A percentile compares a stretch with the other conserved stretches of the same genome.
These are phyloP conservation scores for Cosmorhoe ocellata DNA, from an alignment of 2,888 invertebrate genomes.

Conservation along the genomic window DNA sequence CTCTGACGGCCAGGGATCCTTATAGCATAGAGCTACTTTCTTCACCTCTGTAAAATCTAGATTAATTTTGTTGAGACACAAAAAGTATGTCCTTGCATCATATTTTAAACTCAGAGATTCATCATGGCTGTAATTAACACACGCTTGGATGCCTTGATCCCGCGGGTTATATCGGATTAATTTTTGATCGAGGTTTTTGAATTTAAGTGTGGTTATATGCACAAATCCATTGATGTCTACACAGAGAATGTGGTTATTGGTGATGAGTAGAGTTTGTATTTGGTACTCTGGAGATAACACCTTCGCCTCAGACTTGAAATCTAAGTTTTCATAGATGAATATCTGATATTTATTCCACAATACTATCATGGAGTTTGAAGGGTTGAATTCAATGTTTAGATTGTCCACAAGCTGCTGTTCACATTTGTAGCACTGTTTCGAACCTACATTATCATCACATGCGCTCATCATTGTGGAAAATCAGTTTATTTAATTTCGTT, in stretches of 20 bases:
- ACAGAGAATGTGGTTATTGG: slow-evolving; percentile 55
- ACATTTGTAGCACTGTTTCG: slow-evolving; percentile 52
- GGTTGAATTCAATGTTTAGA: slow-evolving; percentile 52
- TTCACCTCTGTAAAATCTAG: slow-evolving; percentile 48
- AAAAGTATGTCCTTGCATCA: slow-evolving; percentile 41
- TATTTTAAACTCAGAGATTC: slow-evolving; percentile 49
- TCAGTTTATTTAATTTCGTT: background rate
- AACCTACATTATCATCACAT: slow-evolving; percentile 19
- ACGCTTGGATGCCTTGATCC: slow-evolving; percentile 42
- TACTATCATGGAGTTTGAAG: slow-evolving; percentile 41
- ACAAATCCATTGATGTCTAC: slow-evolving; percentile 55
- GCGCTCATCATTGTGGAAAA: slow-evolving; percentile 42
- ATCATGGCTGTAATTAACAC: slow-evolving; percentile 37
- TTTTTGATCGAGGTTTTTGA: slow-evolving; percentile 54
- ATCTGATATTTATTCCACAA: slow-evolving; percentile 73
- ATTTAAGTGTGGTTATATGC: slow-evolving; percentile 55
- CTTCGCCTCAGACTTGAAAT: slow-evolving; percentile 45
- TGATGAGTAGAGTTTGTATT: slow-evolving; percentile 47
- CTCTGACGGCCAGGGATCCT: slow-evolving; percentile 33
- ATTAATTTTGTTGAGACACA: slow-evolving; percentile 50
- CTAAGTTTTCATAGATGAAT: slow-evolving; percentile 55
- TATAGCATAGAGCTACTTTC: slow-evolving; percentile 34
- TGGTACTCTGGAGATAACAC: slow-evolving; percentile 54
- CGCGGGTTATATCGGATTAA: slow-evolving; percentile 44
- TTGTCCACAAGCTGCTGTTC: slow-evolving; percentile 42